Percentiles rank a stretch among this genome's conserved stretches.
These are phyloP conservation scores for Archilochus colubris DNA, from an alignment of 2,113 vertebrate species.

Conservation along the genomic window DNA sequence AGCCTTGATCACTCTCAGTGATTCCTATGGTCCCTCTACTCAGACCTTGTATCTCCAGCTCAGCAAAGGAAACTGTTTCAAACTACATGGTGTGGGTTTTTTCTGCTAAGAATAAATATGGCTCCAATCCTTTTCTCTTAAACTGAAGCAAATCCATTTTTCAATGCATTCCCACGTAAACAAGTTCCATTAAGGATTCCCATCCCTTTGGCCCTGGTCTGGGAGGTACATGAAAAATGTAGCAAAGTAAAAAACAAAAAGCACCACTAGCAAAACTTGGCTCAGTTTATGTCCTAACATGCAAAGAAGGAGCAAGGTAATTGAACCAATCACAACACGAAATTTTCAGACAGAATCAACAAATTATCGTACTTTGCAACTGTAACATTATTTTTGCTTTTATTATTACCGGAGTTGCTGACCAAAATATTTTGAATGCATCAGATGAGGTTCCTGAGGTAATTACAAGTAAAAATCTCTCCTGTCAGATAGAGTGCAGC, in stretches of 20 bases:
- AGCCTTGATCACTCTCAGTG: background rate
- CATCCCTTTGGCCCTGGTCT: background rate
- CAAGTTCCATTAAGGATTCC: background rate
- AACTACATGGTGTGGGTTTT: too few relatives aligned
- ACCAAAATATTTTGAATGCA: background rate
- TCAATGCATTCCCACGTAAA: background rate
- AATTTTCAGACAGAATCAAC: background rate
- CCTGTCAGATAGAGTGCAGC: background rate
- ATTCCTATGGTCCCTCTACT: background rate
- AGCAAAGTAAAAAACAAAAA: background rate
- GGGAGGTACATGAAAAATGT: background rate
- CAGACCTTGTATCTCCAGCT: background rate
- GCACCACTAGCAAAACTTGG: background rate
- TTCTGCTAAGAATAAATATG: background rate
- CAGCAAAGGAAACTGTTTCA: too few relatives aligned
- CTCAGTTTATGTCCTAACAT: background rate
- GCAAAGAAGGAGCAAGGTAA: background rate
- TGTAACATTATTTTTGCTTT: conserved; percentile 15
- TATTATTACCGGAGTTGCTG: background rate
- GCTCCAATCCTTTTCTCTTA: background rate
- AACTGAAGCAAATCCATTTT: conserved; percentile 9
- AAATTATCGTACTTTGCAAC: background rate
- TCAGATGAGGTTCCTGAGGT: background rate
- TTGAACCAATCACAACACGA: background rate
- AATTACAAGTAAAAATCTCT: background rate